Conservation (phyloP, 1,140 invertebrate species). For the Nixonia krombeini region DNA sequence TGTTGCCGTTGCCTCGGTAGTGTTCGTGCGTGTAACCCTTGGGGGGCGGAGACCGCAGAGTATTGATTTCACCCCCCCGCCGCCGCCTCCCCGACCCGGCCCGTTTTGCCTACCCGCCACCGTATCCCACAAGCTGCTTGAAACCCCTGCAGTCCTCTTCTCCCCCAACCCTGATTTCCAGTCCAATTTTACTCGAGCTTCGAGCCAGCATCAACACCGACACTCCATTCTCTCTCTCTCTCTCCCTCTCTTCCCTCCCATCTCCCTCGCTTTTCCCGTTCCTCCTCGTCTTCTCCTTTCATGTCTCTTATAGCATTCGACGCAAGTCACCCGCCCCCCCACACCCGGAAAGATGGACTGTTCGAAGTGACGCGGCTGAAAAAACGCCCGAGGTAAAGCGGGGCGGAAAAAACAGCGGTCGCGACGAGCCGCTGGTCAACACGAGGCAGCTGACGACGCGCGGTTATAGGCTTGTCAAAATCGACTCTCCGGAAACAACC, state of each 20-base stretch:
- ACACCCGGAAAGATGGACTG: too few relatives aligned
- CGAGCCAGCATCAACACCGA: conserved; percentile 12
- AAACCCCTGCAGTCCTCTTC: conserved; percentile 31
- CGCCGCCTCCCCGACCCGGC: conserved; percentile 47
- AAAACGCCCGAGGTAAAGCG: conserved; percentile 1
- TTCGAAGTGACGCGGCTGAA: too few relatives aligned
- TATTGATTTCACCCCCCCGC: conserved; percentile 65
- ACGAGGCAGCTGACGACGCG: conserved; percentile 15
- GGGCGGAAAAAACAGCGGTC: too few relatives aligned
- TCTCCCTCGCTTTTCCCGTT: conserved; percentile 11
- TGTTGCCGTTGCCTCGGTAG: conserved; percentile 29
- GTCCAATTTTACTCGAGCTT: conserved; percentile 36
- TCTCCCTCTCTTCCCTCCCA: background rate
- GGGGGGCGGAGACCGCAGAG: conserved; percentile 68
- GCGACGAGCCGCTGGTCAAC: too few relatives aligned
- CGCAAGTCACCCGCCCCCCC: too few relatives aligned
- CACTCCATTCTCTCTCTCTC: background rate
- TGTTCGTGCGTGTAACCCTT: conserved; percentile 63
- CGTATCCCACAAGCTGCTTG: conserved; percentile 32
- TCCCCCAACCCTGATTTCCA: conserved; percentile 12
- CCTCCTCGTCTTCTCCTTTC: too few relatives aligned
- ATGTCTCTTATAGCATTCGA: too few relatives aligned
- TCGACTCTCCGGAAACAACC: background rate
- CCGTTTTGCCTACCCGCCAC: conserved; percentile 38
- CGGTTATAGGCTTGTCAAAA: background rate